Percentiles rank a stretch among this genome's conserved stretches.
phyloP scores from a whole-genome alignment of 2,113 vertebrate species.

The Zootoca vivipara region DNA sequence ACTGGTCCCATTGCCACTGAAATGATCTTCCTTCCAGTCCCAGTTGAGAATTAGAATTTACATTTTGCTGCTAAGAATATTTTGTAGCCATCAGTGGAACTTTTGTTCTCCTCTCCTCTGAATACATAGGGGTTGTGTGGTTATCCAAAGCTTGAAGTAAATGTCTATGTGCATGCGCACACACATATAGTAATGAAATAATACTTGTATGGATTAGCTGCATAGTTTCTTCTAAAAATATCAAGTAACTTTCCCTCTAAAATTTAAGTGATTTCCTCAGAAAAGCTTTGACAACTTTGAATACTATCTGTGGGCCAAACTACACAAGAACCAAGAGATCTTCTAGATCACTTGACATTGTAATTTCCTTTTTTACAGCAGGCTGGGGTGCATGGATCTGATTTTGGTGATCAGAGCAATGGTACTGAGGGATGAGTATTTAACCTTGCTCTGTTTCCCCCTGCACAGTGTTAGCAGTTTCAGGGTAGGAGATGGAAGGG shows the following conservation, averaged over 20 bases:
- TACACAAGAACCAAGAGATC: neutral
- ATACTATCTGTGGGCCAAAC: neutral
- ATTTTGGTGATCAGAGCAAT: neutral
- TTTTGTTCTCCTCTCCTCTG: neutral
- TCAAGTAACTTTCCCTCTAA: neutral
- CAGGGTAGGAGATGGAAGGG: no score
- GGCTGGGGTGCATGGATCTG: neutral
- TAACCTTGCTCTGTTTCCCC: neutral
- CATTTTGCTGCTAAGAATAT: neutral
- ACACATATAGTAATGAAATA: neutral
- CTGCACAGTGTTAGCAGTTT: neutral
- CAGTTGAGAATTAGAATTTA: neutral
- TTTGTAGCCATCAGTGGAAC: neutral
- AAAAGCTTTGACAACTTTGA: neutral
- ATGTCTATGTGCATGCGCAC: no score
- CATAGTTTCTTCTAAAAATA: neutral
- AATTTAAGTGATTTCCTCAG: neutral
- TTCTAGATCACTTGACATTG: neutral
- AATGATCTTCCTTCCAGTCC: neutral
- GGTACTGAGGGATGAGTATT: neutral
- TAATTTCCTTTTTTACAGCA: neutral
- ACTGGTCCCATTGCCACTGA: neutral
- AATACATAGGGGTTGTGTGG: neutral
- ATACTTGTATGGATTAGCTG: neutral
- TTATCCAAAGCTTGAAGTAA: no score